Evolutionary conservation across 2,113 vertebrate species (phyloP), one percentile per base, ranked within the genome.

Genomic region (Toxotes chatareus): DNA sequence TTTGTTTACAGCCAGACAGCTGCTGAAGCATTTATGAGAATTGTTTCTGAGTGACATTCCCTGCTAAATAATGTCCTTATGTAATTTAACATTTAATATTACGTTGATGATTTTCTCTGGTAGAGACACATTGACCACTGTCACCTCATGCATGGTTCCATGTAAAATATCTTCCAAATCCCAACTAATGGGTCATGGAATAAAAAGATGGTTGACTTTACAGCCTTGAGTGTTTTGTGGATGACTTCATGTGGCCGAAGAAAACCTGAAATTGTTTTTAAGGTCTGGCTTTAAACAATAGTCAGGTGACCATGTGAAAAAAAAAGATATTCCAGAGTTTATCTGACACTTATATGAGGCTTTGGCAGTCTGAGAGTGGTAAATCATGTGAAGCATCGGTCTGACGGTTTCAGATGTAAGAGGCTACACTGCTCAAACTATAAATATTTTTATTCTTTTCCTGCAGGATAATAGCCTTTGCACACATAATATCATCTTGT

Each of bases 171-270:
- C 31, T 23, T 51, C 38, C 38, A 59, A 12, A 55, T 46, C 42
- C 81, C 12, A 66, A 55, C 49, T 23, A 19, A 76, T 49, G 36
- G 53, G 11, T 61, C 3, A 8, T 70, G 73, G 62, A 89, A 87
- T 92, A 80, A 87, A 89, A 84, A 71, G 4, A 55, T 71, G 31
- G 17, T 65, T 64, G 70, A 78, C 71, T 44, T 78, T 42, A 73
- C n/a, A 57, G 31, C 5, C 3, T 32, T 57, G 32, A 7, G 36
- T 38, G 4, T 40, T 81, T 23, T 62, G 13, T 68, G 27, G 3
- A 23, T 60, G 38, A 51, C 21, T 63, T 49, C 6, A 36, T 47
- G 27, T 38, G 9, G 19, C 8, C 11, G 4, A 19, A 44, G 51
- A 66, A 53, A 74, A n/a, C 2, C 11, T 16, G 10, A n/a, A 3